Percentiles rank a stretch among this genome's conserved stretches.
Conservation (phyloP, 2,888 invertebrate genomes). For the Ennomos fuscantarius region DNA sequence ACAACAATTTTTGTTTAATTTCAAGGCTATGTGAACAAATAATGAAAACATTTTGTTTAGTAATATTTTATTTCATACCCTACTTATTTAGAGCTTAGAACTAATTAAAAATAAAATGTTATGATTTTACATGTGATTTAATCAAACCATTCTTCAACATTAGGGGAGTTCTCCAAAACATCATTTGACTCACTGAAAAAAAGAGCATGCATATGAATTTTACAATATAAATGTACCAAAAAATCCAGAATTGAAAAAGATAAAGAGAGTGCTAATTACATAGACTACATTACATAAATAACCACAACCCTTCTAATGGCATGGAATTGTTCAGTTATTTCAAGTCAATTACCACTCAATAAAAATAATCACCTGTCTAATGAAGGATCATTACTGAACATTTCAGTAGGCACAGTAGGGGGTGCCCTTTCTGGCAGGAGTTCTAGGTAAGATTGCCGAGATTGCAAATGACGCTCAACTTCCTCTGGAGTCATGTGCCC, state of each 20-base stretch:
- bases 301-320: no score
- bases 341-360: neutral
- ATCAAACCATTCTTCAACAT: constrained; percentile 92
- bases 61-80: constrained; percentile 13
- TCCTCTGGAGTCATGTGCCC: constrained; percentile 97
- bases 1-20: constrained; percentile 49
- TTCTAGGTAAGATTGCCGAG: constrained; percentile 91
- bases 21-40: constrained; percentile 14
- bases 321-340: no score
- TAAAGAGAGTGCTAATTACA: neutral
- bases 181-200: constrained; percentile 92
- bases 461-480: constrained; percentile 95
- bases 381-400: constrained; percentile 97
- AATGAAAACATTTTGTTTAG: constrained; percentile 9
- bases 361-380: constrained; percentile 86
- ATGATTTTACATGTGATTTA: constrained; percentile 43
- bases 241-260: neutral
- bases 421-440: constrained; percentile 94
- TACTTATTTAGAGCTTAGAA: constrained; percentile 32
- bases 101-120: constrained; percentile 16
- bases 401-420: constrained; percentile 95
- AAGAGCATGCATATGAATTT: constrained; percentile 40
- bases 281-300: no score
- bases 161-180: constrained; percentile 92
- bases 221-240: neutral